Evolutionary conservation across 2,888 invertebrate species (phyloP), one percentile per base, ranked within the genome.

Genomic region (Heliconius aoede): DNA sequence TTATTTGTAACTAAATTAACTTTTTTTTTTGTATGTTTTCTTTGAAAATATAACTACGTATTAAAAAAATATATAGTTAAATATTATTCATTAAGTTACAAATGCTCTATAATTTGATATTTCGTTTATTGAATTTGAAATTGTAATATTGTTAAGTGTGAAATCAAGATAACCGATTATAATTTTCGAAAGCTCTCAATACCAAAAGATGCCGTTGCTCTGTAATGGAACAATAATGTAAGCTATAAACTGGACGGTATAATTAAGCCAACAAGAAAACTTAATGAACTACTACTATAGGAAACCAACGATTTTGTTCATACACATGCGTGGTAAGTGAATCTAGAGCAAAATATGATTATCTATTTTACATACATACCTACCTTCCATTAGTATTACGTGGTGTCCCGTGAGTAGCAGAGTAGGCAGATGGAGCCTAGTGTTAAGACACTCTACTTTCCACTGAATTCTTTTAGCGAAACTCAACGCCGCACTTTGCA

Each of bases 181-280:
- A 69, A 69, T 51, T 55, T 55, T 69, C 55, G 69, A 69, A 69
- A 69, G 69, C 55, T 69, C 69, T 69, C n/a, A 24, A 55, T 69
- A 69, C 69, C 55, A 69, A 69, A 61, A 72, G 60, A 40, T 60
- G 60, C 72, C 72, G 72, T 72, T 72, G 72, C 60, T 61, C 58
- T 72, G 60, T 72, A 72, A 72, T 72, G 72, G 72, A 61, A 72
- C 72, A 72, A 72, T 72, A 72, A 72, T 61, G 61, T 72, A 61
- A 72, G 72, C 40, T 72, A 72, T 72, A 72, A 72, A 72, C 61
- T 72, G 60, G 72, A 72, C 61, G 26, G 60, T 60, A 61, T 61
- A 72, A 72, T 72, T 72, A 72, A 72, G 72, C 58, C 60, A 61
- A 72, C 72, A 72, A 72, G 60, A 60, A 61, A 60, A 60, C 36